These are phyloP conservation scores for Notolepis coatsorum DNA, from an alignment of 2,797 vertebrate species.

Conservation along the genomic window DNA sequence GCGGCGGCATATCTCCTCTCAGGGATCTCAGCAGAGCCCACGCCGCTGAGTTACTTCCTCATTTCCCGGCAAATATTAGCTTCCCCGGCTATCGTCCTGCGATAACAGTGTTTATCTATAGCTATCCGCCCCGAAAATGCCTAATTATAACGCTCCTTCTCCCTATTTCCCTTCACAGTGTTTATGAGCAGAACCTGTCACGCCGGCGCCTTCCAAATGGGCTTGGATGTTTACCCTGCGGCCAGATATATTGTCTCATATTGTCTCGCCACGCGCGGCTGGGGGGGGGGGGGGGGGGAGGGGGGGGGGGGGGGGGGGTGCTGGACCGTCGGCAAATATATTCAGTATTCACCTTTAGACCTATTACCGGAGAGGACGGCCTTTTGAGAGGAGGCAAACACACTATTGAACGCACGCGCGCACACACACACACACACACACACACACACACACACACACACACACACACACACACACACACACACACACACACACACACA, in stretches of 20 bases:
- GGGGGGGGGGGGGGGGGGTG: conserved; percentile 66
- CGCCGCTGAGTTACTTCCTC: conserved; percentile 72
- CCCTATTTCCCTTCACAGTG: conserved; percentile 50
- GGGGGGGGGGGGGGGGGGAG: conserved; percentile 66
- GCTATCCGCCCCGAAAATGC: conserved; percentile 60
- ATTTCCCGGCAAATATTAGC: conserved; percentile 77
- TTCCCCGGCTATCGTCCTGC: conserved; percentile 62
- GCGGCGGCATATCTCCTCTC: conserved; percentile 62
- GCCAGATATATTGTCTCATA: conserved; percentile 43
- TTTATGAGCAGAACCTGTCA: conserved; percentile 69
- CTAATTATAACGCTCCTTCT: conserved; percentile 61
- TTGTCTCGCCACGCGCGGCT: conserved; percentile 45
- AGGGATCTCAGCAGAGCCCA: conserved; percentile 67
- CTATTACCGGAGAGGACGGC: conserved; percentile 57
- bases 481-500: too few relatives aligned
- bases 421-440: too few relatives aligned
- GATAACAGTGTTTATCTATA: conserved; percentile 72
- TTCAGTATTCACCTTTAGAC: conserved; percentile 66
- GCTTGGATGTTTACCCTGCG: conserved; percentile 65
- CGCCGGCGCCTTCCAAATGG: conserved; percentile 60
- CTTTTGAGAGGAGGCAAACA: conserved; percentile 34
- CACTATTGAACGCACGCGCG: too few relatives aligned
- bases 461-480: too few relatives aligned
- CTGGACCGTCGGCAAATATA: conserved; percentile 61
- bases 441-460: too few relatives aligned